A percentile compares a stretch with the other conserved stretches of the same genome.
Evolutionary conservation across 2,888 invertebrate species (phyloP).

Genomic region (Macrostomum cliftonense): DNA sequence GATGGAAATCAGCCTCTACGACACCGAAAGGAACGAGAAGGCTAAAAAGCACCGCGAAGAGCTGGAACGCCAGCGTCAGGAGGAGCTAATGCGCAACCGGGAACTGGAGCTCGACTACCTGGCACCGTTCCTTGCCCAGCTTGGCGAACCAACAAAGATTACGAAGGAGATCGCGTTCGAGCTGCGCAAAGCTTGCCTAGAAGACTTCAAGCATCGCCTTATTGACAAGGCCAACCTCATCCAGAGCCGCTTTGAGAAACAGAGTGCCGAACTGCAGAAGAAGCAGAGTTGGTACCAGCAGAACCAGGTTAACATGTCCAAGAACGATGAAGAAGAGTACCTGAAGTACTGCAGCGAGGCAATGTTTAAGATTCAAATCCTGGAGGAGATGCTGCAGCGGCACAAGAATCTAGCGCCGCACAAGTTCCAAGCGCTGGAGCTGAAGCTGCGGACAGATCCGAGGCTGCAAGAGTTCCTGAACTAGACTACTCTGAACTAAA

Average conservation of each 20-base stretch:
- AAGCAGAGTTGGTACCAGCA: constrained; percentile 39
- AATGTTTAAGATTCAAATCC: constrained; percentile 36
- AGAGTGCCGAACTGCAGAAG: constrained; percentile 35
- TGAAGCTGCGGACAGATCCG: constrained; percentile 24
- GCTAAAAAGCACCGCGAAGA: constrained; percentile 30
- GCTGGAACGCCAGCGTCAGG: constrained; percentile 12
- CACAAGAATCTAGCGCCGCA: constrained; percentile 37
- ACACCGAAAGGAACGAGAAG: constrained; percentile 36
- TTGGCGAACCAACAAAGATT: constrained; percentile 30
- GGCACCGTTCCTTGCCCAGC: constrained; percentile 36
- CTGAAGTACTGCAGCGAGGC: constrained; percentile 36
- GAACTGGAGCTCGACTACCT: constrained; percentile 38
- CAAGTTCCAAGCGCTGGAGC: constrained; percentile 34
- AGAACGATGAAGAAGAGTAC: constrained; percentile 38
- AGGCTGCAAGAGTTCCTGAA: constrained; percentile 21
- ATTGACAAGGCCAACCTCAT: constrained; percentile 38
- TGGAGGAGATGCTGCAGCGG: constrained; percentile 36
- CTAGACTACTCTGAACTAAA: no score
- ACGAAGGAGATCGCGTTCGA: constrained; percentile 24
- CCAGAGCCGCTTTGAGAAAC: constrained; percentile 38
- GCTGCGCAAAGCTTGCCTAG: constrained; percentile 33
- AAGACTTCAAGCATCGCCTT: constrained; percentile 26
- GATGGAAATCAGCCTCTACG: constrained; percentile 34
- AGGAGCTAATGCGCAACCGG: constrained; percentile 28
- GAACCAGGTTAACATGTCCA: constrained; percentile 36